Evolutionary conservation across 23 tunicate species (phyloP), one percentile per base, ranked within the genome.

Genomic region (Corella eumyota): DNA sequence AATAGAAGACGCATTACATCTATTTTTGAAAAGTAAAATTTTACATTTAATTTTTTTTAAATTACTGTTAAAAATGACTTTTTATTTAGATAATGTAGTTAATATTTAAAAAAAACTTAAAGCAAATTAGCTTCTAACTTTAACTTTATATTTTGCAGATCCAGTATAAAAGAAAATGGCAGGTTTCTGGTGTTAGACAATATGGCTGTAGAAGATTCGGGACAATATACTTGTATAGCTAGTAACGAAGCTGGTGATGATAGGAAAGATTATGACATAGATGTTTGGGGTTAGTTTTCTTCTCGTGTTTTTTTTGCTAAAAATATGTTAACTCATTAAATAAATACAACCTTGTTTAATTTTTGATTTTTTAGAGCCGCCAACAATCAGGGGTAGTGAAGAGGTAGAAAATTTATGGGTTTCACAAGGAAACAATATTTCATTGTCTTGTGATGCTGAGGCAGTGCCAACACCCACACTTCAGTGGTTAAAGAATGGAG

Each of bases 371-470:
- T 6, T 58, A 88, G 96, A 73, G 21, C 88, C 96, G 19, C 96
- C 96, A 20, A 32, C 74, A 4, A 88, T 88, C 2, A 65, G 60
- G 1, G 63, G 65, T n/a, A 79, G 57, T 31, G 70, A 71, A 24
- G 73, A 36, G 19, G 36, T 34, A 5, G 75, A 88, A 20, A 25
- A 50, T 50, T 51, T 55, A 5, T 88, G 96, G 96, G 81, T 88
- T 49, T 55, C 54, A 22, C 62, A 73, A 26, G 96, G 96, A 0
- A 68, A 75, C 62, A 78, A 84, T 56, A 70, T 84, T 59, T 69
- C 74, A 9, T 58, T 93, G 23, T 48, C 85, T 7, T 93, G 99
- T 61, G 93, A 93, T 56, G 95, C 76, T 6, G 82, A 67, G 24
- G 93, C 76, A 0, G 50, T 88, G 37, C 79, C 99, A 23, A 73